Evolutionary conservation across 2,797 vertebrate species (phyloP).

Genomic region (Eulemur coronatus): DNA sequence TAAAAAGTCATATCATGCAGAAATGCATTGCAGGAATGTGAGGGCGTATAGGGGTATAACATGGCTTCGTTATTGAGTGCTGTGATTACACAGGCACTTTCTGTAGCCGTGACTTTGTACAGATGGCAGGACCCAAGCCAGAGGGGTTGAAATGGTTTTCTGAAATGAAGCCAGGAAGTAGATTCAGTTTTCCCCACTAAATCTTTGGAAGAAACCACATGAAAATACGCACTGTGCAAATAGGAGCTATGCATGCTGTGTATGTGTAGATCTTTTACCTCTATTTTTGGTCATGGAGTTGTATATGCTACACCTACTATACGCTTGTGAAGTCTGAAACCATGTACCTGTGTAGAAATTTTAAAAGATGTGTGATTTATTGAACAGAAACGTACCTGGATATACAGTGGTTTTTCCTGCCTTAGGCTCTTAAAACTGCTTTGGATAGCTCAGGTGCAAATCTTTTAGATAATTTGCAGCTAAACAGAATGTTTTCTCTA

Average conservation of each 20-base stretch:
- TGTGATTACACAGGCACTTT: background rate
- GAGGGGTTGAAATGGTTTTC: background rate
- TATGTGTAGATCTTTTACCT: background rate
- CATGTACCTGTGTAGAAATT: background rate
- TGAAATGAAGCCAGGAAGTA: background rate
- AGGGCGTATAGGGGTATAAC: background rate
- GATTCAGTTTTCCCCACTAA: background rate
- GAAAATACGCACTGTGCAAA: background rate
- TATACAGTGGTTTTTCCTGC: background rate
- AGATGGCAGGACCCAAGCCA: background rate
- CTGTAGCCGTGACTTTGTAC: background rate
- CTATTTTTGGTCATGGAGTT: background rate
- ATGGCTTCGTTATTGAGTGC: background rate
- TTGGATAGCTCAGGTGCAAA: background rate
- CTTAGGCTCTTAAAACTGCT: background rate
- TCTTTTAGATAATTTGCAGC: background rate
- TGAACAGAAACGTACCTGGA: background rate
- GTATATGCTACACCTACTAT: background rate
- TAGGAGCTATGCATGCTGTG: background rate
- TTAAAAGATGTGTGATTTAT: background rate
- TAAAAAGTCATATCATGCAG: background rate
- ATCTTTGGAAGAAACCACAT: background rate
- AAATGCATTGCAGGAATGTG: background rate
- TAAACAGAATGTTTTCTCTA: background rate
- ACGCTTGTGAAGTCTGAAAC: background rate